Conservation (phyloP, 2,113 vertebrate species). For the Channa maculata region DNA sequence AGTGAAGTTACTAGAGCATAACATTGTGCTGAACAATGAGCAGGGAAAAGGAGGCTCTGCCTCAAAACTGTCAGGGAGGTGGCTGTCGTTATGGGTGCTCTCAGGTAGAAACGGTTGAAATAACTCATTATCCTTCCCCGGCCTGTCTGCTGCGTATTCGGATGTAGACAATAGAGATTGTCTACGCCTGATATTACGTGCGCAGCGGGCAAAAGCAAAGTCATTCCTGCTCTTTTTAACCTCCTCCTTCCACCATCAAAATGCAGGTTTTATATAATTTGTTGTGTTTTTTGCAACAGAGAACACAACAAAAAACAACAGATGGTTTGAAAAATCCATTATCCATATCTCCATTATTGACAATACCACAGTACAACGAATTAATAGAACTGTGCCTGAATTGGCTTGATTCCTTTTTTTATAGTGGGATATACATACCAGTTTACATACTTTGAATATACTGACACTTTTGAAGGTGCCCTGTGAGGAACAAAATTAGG, state of each 20-base stretch:
- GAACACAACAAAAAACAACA: background rate
- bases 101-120: slow-evolving; percentile 70
- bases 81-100: slow-evolving; percentile 52
- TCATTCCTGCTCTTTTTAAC: slow-evolving; percentile 27
- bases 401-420: background rate
- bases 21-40: slow-evolving; percentile 33
- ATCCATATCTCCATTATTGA: background rate
- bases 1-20: slow-evolving; percentile 67
- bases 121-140: slow-evolving; percentile 64
- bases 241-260: background rate
- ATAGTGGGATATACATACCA: too few species aligned
- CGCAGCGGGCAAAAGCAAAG: slow-evolving; percentile 34
- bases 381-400: background rate
- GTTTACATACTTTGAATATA: background rate
- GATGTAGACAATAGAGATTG: slow-evolving; percentile 46
- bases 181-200: slow-evolving; percentile 29
- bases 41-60: slow-evolving; percentile 24
- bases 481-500: background rate
- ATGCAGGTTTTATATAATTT: background rate
- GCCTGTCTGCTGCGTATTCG: slow-evolving; percentile 34
- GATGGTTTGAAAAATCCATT: background rate
- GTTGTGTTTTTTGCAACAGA: slow-evolving; percentile 5
- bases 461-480: background rate
- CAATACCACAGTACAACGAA: background rate
- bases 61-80: slow-evolving; percentile 55